A percentile compares a stretch with the other conserved stretches of the same genome.
These are phyloP conservation scores for Camponotus floridanus DNA, from an alignment of 1,140 invertebrate genomes.

Conservation along the genomic window DNA sequence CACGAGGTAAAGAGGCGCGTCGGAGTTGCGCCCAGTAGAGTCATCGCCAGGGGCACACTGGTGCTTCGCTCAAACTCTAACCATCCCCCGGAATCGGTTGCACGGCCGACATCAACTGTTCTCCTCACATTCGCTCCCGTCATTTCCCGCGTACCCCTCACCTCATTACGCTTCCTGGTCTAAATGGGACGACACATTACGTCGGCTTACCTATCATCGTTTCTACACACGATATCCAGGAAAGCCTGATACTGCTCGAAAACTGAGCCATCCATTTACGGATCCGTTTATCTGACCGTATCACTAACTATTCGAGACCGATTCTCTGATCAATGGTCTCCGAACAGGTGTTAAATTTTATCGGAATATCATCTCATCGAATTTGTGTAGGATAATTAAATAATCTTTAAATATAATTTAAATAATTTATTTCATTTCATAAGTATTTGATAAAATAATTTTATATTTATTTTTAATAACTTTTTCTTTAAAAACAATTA, in stretches of 20 bases:
- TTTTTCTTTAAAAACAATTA: background rate
- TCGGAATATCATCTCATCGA: constrained; percentile 62
- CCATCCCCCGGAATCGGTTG: constrained; percentile 69
- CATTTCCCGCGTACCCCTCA: constrained; percentile 18
- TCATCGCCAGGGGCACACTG: constrained; percentile 65
- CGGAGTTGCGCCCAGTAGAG: constrained; percentile 61
- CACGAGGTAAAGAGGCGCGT: constrained; percentile 46
- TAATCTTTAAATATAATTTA: too few species aligned
- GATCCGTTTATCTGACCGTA: constrained; percentile 35
- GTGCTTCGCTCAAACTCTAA: constrained; percentile 68
- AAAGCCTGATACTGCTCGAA: constrained; percentile 71
- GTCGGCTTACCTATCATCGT: constrained; percentile 76
- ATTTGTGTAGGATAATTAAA: constrained; percentile 33
- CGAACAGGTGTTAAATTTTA: constrained; percentile 67
- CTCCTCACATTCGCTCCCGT: constrained; percentile 41
- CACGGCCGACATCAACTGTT: constrained; percentile 40
- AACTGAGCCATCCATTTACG: constrained; percentile 65
- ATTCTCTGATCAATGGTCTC: constrained; percentile 68
- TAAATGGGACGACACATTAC: constrained; percentile 79
- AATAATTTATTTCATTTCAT: background rate
- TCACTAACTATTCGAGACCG: constrained; percentile 59
- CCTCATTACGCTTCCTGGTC: constrained; percentile 79
- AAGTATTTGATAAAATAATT: background rate
- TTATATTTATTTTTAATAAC: background rate
- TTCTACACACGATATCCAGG: constrained; percentile 66